These are phyloP conservation scores for Andricus grossulariae DNA, from an alignment of 1,140 invertebrate genomes.

Conservation along the genomic window DNA sequence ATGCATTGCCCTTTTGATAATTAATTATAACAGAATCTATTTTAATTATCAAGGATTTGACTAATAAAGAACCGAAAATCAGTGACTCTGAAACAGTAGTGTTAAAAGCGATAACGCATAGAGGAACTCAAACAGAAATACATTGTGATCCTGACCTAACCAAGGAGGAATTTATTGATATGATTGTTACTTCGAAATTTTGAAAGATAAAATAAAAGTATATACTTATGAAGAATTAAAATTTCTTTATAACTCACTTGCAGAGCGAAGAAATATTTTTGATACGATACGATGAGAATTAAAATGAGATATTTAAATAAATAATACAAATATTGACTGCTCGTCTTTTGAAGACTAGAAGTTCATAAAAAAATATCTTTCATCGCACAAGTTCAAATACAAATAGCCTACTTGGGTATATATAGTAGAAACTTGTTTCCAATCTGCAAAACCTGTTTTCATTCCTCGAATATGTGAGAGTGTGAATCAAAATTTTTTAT, in stretches of 20 bases:
- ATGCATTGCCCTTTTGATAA: not conserved
- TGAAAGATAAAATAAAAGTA: slow-evolving; percentile 25
- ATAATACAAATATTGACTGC: no score
- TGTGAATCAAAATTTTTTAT: no score
- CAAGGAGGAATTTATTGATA: slow-evolving; percentile 51
- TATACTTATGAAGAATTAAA: not conserved
- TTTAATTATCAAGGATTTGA: not conserved
- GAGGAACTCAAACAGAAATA: slow-evolving; percentile 56
- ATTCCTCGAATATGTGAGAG: no score
- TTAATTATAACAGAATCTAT: not conserved
- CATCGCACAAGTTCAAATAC: no score
- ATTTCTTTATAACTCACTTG: not conserved
- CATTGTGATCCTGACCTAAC: slow-evolving; percentile 45
- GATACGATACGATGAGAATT: no score
- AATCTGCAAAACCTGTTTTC: no score
- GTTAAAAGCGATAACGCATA: slow-evolving; percentile 50
- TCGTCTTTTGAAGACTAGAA: no score
- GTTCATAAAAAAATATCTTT: no score
- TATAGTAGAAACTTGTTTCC: no score
- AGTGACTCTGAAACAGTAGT: slow-evolving; percentile 51
- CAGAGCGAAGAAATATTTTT: no score
- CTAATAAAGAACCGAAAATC: slow-evolving; percentile 39
- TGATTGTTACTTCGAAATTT: slow-evolving; percentile 45
- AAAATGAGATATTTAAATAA: no score
- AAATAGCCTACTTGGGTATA: no score